Base-by-base conservation (phyloP, 2,888 invertebrate genomes). In the Zaprionus lineosus region DNA sequence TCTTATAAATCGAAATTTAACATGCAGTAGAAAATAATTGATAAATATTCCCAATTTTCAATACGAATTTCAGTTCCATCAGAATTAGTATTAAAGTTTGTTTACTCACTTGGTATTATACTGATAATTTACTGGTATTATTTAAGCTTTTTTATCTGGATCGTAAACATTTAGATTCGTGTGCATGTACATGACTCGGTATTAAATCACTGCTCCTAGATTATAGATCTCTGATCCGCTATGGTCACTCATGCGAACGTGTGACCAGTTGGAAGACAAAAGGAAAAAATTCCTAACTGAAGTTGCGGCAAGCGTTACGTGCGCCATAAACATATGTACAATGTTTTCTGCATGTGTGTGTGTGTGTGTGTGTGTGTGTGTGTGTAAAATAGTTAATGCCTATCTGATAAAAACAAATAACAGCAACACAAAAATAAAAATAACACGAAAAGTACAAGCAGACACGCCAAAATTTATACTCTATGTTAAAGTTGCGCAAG, bases 371-470 rank as follows among this genome's bases (percentile, higher is more conserved):
- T 34, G 9, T 29, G 5, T 29, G n/a, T 6, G 8, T 24, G 6
- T 24, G 15, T 34, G 16, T 16, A 24, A 8, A 29, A 37, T 33
- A 63, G 36, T 41, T 70, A 40, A 44, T 63, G 52, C 26, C 46
- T 53, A 68, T 56, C 67, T 66, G 69, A 69, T 69, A 56, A 82
- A 43, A 43, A 65, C 61, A 63, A 55, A 58, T 46, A 60, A 48
- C 37, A 66, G 43, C 40, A 53, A n/a, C 33, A 52, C 24, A 8
- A 24, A 14, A 21, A 34, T 55, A 55, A 57, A 44, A 28, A 70
- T n/a, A n/a, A n/a, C n/a, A n/a, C n/a, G n/a, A n/a, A n/a, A n/a
- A n/a, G n/a, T n/a, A n/a, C n/a, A n/a, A n/a, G n/a, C 47, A 51
- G 41, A 53, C 82, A 77, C 58, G 82, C 70, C 36, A 69, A 40